Evolutionary conservation across 1,140 invertebrate species (phyloP).

Genomic region (Nilaparvata lugens): DNA sequence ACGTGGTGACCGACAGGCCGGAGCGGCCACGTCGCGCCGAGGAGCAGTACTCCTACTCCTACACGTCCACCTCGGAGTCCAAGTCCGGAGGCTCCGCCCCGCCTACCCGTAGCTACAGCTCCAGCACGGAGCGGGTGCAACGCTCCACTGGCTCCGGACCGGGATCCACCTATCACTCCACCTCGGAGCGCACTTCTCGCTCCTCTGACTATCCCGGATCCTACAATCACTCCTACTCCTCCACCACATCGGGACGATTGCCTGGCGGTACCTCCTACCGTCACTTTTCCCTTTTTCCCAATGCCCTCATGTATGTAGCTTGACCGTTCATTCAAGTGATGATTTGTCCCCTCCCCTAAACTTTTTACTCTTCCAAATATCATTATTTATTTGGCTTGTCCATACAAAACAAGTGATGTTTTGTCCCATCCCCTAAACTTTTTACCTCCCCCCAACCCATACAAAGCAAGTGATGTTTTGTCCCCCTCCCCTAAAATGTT

Average conservation of each 20-base stretch:
- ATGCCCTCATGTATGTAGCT: conserved; percentile 57
- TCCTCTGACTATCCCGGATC: conserved; percentile 59
- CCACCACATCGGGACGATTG: conserved; percentile 60
- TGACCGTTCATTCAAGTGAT: too few species aligned
- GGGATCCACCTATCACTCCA: conserved; percentile 56
- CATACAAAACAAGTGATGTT: too few species aligned
- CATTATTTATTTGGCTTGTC: too few species aligned
- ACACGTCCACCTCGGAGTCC: conserved; percentile 45
- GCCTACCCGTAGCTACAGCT: conserved; percentile 53
- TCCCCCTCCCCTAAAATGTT: background rate
- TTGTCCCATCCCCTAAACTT: too few species aligned
- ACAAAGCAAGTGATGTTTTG: too few species aligned
- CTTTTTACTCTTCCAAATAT: too few species aligned
- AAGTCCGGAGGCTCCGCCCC: conserved; percentile 42
- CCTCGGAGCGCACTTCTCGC: conserved; percentile 58
- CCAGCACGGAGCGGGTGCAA: conserved; percentile 52
- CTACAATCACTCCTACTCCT: conserved; percentile 65
- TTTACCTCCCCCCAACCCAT: too few species aligned
- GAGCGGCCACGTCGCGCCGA: conserved; percentile 55
- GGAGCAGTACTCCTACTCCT: conserved; percentile 74
- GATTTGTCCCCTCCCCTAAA: too few species aligned
- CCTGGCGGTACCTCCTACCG: conserved; percentile 71
- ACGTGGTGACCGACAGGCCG: conserved; percentile 69
- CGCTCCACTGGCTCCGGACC: conserved; percentile 49
- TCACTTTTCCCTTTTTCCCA: conserved; percentile 78